Base-by-base conservation (phyloP, 2,888 invertebrate genomes). In the Nomada ferruginata region DNA sequence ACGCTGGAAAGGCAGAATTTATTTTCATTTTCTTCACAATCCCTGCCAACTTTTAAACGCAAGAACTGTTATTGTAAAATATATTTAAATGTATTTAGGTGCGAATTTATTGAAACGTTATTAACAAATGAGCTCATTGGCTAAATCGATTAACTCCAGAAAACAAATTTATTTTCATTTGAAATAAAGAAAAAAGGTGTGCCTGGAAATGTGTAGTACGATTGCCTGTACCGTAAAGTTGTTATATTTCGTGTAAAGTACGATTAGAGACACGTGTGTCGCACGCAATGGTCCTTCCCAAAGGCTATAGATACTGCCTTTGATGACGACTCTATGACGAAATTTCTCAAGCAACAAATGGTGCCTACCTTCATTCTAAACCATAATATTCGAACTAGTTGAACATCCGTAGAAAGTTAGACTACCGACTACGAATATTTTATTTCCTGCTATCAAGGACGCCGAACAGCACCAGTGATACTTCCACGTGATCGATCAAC, bases 391-490 rank as follows among this genome's bases (percentile, higher is more conserved):
- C 47, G 76, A 57, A 23, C 68, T 70, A 78, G 68, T 83, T 75
- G 76, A 82, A 78, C 81, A 89, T 83, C 79, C 78, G 70, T 69
- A 68, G 81, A 77, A 88, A 84, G 73, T 85, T 77, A 79, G 75
- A 74, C 76, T 70, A 81, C 29, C 61, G 59, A 66, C 71, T 69
- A 83, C 89, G 76, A 90, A 90, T 90, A 88, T 89, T 89, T 90
- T 77, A 90, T 90, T 90, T 87, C 79, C 73, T 74, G 82, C 82
- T 82, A 60, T 82, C 88, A 90, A 90, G 90, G 90, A 69, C 87
- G 55, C 23, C 63, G 76, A 79, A 85, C 78, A 61, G 80, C 83
- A 76, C 79, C 77, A 84, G 79, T 85, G 86, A 85, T 87, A 86
- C 80, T 80, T 83, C 71, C 81, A 82, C 65, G 74, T 89, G 83